A percentile compares a stretch with the other conserved stretches of the same genome.
Conservation (phyloP, 2,888 invertebrate species). For the Siphlonurus alternatus region DNA sequence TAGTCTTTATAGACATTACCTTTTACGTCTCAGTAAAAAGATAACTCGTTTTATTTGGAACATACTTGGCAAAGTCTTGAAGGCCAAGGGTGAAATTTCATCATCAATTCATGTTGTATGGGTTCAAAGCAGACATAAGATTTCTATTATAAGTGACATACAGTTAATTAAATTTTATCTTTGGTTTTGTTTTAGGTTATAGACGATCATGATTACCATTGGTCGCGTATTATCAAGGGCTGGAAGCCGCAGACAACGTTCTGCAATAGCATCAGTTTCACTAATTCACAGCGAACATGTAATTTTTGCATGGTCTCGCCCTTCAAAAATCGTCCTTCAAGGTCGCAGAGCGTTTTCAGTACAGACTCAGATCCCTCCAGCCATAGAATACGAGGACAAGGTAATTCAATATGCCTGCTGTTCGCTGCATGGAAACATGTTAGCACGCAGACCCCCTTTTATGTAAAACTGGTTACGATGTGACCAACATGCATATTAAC, state of each 20-base stretch:
- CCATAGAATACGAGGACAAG: constrained; percentile 1
- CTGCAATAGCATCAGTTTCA: neutral
- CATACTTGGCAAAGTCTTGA: neutral
- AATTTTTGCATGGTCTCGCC: neutral
- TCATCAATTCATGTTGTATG: neutral
- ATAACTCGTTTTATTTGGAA: neutral
- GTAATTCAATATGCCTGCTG: neutral
- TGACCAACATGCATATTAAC: no score
- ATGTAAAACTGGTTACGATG: no score
- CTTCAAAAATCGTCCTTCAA: neutral
- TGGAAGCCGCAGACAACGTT: neutral
- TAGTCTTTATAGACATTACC: neutral
- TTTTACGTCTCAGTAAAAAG: neutral
- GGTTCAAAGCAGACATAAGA: no score
- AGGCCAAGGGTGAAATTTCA: neutral
- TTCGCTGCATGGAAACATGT: no score
- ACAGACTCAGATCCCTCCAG: neutral
- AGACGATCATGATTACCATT: neutral
- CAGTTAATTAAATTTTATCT: no score
- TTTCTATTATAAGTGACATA: no score
- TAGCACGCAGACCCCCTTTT: no score
- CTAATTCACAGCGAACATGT: no score
- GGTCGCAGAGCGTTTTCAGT: neutral
- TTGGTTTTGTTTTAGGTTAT: no score
- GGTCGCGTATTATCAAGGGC: neutral